phyloP scores from a whole-genome alignment of 2,113 vertebrate genomes.

The Triplophysa tibetana region DNA sequence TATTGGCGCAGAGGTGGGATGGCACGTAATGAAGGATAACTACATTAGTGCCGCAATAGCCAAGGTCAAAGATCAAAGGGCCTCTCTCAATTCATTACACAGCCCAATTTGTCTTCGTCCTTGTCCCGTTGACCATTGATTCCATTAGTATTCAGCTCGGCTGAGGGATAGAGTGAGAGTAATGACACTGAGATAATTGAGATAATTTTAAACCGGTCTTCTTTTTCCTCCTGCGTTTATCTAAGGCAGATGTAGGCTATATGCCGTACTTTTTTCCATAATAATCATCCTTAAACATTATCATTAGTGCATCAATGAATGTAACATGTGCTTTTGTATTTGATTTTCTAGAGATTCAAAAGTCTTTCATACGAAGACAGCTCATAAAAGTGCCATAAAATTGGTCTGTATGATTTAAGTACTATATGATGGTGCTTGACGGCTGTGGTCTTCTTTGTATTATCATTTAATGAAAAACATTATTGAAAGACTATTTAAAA shows the following conservation, averaged over 20 bases:
- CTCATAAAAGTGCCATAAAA: too few species aligned
- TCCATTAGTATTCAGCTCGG: conserved; percentile 18
- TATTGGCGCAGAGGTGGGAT: background rate
- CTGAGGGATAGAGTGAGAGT: background rate
- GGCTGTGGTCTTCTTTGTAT: too few species aligned
- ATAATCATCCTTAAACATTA: too few species aligned
- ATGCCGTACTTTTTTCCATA: background rate
- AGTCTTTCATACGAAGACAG: background rate
- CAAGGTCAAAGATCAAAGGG: conserved; percentile 15
- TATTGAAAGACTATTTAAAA: background rate
- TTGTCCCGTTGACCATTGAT: conserved; percentile 23
- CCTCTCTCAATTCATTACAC: background rate
- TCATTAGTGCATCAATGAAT: too few species aligned
- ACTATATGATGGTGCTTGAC: too few species aligned
- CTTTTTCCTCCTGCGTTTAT: background rate
- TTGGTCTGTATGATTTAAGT: too few species aligned
- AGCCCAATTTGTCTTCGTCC: conserved; percentile 6
- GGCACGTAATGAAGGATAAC: conserved; percentile 6
- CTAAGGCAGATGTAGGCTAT: background rate
- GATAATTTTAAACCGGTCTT: background rate
- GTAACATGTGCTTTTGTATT: too few species aligned
- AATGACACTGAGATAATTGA: background rate
- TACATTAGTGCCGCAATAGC: conserved; percentile 26
- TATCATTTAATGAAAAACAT: too few species aligned
- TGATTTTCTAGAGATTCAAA: background rate